Percentiles rank a stretch among this genome's conserved stretches.
Evolutionary conservation across 2,113 vertebrate species (phyloP).

Genomic region (Melanotaenia duboulayi): DNA sequence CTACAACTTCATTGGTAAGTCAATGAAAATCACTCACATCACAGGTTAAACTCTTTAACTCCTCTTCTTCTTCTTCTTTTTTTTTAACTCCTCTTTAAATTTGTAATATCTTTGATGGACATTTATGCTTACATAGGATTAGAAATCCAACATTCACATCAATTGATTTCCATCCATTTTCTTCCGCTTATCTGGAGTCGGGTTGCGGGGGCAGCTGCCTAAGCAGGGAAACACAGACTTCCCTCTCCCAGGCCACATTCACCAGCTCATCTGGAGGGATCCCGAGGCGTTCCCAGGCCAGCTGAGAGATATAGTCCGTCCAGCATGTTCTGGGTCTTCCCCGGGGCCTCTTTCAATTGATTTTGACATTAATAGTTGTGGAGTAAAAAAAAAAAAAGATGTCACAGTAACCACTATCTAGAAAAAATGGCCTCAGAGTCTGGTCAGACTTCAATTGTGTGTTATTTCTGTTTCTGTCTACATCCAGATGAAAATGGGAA

Average conservation of each 20-base stretch:
- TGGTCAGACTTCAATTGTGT: background rate
- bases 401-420: background rate
- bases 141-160: constrained; percentile 3
- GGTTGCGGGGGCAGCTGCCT: no score
- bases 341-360: background rate
- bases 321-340: no score
- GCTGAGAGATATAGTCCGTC: no score
- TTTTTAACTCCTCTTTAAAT: background rate
- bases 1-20: constrained; percentile 89
- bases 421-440: background rate
- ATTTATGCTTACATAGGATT: background rate
- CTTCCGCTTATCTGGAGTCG: no score
- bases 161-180: no score
- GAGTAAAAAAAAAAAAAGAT: background rate
- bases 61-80: no score
- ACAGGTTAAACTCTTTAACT: background rate
- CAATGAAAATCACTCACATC: background rate
- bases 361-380: background rate
- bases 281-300: no score
- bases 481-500: constrained; percentile 93
- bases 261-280: no score
- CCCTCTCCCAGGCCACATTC: no score
- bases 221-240: no score
- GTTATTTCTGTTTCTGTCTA: constrained; percentile 53
- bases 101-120: background rate